Base-by-base conservation (phyloP, 2,888 invertebrate genomes). In the Plemyria rubiginata region DNA sequence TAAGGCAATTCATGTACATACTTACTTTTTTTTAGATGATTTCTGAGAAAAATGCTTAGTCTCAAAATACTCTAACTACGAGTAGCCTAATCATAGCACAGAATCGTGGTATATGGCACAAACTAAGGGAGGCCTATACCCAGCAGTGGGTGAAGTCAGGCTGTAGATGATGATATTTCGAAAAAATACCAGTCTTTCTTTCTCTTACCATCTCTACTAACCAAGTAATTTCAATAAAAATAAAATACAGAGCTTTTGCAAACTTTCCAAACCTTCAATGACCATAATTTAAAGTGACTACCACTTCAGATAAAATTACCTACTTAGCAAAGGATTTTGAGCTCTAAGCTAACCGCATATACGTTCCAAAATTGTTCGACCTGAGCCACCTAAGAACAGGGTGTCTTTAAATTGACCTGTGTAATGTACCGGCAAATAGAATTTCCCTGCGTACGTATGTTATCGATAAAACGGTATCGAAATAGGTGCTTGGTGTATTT, bases 341-440 rank as follows among this genome's bases (percentile, higher is more conserved):
- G 29, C 54, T 54, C 48, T 67, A 51, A 9, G 0, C n/a, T 0
- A 43, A 28, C 11, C 48, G 45, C 9, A 28, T 13, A 28, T 56
- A 59, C 59, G 62, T 12, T 48, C 11, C 36, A 56, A 50, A 62
- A 40, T 59, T 32, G 13, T 5, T 45, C 36, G 22, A 38, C 29
- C 29, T 36, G 29, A 45, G 54, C 48, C 56, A 63, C 57, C 64
- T 70, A 58, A 58, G 70, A 73, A 71, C 65, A 72, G 64, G 67
- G 54, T 4, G 67, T 62, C 63, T 56, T 55, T 74, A 78, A 78
- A 84, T 84, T 81, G 86, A 84, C 83, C 83, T 78, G 81, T 77
- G 75, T 84, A 90, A 90, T 89, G 86, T 87, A 80, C 75, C 82
- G 80, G 87, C 89, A 89, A 90, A 90, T 90, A 78, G 85, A 85